Conservation (phyloP, 2,888 invertebrate genomes). For the Celastrina argiolus region DNA sequence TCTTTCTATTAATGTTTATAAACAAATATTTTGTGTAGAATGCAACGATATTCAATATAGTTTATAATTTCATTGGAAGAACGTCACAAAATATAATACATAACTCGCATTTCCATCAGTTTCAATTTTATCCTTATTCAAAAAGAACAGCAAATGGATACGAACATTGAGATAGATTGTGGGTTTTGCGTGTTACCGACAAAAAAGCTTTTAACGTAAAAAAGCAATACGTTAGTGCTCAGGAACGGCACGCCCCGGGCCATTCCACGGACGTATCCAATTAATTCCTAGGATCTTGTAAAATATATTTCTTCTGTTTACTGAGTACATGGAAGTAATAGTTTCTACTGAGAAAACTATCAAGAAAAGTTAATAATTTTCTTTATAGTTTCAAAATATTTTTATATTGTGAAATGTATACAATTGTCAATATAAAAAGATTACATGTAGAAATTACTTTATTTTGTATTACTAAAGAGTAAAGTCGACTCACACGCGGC, state of each 20-base stretch:
- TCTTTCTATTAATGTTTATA: too few relatives aligned
- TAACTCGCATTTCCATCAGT: not conserved
- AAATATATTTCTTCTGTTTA: conserved; percentile 27
- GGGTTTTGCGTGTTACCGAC: not conserved
- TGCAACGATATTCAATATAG: too few relatives aligned
- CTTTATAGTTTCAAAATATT: too few relatives aligned
- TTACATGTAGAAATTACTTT: too few relatives aligned
- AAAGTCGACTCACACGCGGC: too few relatives aligned
- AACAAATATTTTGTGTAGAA: too few relatives aligned
- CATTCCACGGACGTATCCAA: not conserved
- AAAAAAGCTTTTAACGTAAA: conserved; percentile 18
- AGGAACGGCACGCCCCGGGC: not conserved
- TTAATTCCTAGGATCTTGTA: conserved; percentile 9
- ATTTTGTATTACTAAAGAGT: too few relatives aligned
- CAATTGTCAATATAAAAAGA: too few relatives aligned
- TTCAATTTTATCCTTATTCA: not conserved
- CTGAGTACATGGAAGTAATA: not conserved
- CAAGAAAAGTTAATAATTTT: not conserved
- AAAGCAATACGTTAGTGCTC: not conserved
- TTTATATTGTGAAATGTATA: too few relatives aligned
- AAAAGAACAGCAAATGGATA: not conserved
- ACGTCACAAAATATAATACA: too few relatives aligned
- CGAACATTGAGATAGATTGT: conserved; percentile 12
- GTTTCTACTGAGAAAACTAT: not conserved
- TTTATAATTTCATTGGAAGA: too few relatives aligned